Conservation (phyloP, 2,113 vertebrate genomes). For the Mesembrinibis cayennensis region DNA sequence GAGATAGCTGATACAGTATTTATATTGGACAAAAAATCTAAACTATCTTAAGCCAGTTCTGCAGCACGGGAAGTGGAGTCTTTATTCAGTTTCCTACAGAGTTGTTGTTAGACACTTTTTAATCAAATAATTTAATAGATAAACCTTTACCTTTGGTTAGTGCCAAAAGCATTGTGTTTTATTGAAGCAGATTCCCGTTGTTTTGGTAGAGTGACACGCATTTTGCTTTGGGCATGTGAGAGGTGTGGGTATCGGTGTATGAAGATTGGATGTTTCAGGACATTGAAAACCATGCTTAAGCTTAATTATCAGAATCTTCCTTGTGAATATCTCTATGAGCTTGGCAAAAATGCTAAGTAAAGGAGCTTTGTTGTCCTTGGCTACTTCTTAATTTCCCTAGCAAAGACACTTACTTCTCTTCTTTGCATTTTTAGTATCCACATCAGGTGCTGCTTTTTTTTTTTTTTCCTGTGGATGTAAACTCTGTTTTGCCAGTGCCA, state of each 20-base stretch:
- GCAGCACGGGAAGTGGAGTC: conserved; percentile 75
- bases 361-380: neutral
- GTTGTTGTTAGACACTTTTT: conserved; percentile 66
- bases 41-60: conserved; percentile 57
- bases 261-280: neutral
- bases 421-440: neutral
- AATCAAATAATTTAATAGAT: conserved; percentile 24
- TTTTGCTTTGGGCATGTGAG: neutral
- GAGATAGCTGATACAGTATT: conserved; percentile 78
- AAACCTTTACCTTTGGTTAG: conserved; percentile 36
- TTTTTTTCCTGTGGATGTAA: neutral
- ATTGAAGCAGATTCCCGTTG: neutral
- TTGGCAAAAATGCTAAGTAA: neutral
- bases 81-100: conserved; percentile 75
- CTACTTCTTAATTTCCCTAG: neutral
- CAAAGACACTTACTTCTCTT: neutral
- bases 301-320: neutral
- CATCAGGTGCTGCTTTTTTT: neutral
- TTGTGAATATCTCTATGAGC: neutral
- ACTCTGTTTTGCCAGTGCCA: neutral
- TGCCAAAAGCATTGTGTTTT: conserved; percentile 3
- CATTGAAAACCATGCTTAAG: neutral
- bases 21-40: conserved; percentile 75
- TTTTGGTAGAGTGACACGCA: neutral
- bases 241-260: neutral